phyloP scores from a whole-genome alignment of 2,888 invertebrate genomes.

The Ichneumoninae sp. region DNA sequence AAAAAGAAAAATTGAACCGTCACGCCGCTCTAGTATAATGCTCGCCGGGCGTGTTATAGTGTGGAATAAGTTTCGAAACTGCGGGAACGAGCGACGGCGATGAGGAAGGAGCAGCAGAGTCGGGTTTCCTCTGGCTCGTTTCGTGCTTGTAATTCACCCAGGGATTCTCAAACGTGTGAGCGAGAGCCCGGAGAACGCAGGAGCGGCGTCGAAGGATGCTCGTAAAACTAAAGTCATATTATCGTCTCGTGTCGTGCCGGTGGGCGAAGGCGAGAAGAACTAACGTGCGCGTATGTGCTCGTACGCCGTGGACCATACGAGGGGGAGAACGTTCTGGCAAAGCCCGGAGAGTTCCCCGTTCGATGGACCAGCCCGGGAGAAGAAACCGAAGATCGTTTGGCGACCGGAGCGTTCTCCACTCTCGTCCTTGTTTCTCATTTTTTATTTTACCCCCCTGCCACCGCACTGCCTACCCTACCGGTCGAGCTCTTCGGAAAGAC shows the following conservation, averaged over 20 bases:
- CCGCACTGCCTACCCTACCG: slow-evolving; percentile 59
- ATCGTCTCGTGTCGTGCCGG: slow-evolving; percentile 62
- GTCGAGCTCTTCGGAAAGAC: slow-evolving; percentile 73
- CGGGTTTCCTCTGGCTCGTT: slow-evolving; percentile 57
- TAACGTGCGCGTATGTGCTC: slow-evolving; percentile 29
- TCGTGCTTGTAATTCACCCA: slow-evolving; percentile 65
- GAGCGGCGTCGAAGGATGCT: slow-evolving; percentile 61
- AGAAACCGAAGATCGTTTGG: slow-evolving; percentile 62
- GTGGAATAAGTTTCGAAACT: slow-evolving; percentile 26
- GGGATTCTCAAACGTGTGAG: slow-evolving; percentile 63
- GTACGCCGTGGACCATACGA: slow-evolving; percentile 18
- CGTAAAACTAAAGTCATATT: slow-evolving; percentile 68
- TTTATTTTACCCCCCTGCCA: slow-evolving; percentile 74
- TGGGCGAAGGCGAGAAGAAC: slow-evolving; percentile 54
- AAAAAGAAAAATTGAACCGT: not conserved
- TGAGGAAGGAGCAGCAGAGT: slow-evolving; percentile 44
- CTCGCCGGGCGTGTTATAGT: slow-evolving; percentile 11
- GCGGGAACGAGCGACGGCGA: slow-evolving; percentile 48
- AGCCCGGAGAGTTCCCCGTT: slow-evolving; percentile 29
- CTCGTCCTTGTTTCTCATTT: slow-evolving; percentile 69
- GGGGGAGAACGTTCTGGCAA: slow-evolving; percentile 36
- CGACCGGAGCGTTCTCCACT: slow-evolving; percentile 46
- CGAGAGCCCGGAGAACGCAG: slow-evolving; percentile 39
- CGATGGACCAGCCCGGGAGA: slow-evolving; percentile 59
- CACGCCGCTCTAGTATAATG: slow-evolving; percentile 31